Conservation (phyloP, 2,888 invertebrate species). For the Dicyrtomina minuta region DNA sequence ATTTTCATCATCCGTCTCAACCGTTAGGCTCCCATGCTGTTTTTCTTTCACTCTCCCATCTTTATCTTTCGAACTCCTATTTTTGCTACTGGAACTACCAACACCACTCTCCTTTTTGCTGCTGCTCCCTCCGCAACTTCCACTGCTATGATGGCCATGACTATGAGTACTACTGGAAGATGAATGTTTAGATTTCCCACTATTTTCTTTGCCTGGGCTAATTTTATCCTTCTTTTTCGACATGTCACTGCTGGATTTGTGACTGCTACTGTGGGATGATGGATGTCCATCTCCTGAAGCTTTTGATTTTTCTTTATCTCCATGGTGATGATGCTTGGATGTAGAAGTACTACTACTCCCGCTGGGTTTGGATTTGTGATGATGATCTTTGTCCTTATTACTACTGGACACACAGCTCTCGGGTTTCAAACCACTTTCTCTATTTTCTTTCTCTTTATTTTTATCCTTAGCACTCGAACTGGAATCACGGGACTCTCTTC, state of each 20-base stretch:
- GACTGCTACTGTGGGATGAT: conserved; percentile 18
- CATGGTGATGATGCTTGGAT: conserved; percentile 49
- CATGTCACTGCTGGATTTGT: conserved; percentile 40
- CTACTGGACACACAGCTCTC: conserved; percentile 5
- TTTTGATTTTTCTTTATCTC: conserved; percentile 43
- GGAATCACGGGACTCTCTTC: conserved; percentile 44
- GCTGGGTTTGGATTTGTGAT: conserved; percentile 45
- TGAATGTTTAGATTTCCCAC: conserved; percentile 33
- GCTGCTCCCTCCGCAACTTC: conserved; percentile 4
- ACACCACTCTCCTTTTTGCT: conserved; percentile 19
- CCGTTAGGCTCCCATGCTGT: conserved; percentile 12
- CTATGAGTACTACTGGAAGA: conserved; percentile 23
- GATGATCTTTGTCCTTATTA: conserved; percentile 47
- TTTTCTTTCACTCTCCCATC: conserved; percentile 46
- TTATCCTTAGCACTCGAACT: conserved; percentile 38
- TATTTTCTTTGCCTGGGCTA: conserved; percentile 39
- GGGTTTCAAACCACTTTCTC: conserved; percentile 41
- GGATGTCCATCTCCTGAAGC: conserved; percentile 47
- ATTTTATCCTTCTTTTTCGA: conserved; percentile 38
- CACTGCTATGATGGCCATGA: conserved; percentile 27
- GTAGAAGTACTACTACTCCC: conserved; percentile 38
- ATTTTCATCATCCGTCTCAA: conserved; percentile 54
- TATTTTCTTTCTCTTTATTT: conserved; percentile 43
- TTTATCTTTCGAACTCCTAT: conserved; percentile 42
- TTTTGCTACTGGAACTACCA: conserved; percentile 30